phyloP scores from a whole-genome alignment of 2,888 invertebrate genomes.

The Cancer borealis region DNA sequence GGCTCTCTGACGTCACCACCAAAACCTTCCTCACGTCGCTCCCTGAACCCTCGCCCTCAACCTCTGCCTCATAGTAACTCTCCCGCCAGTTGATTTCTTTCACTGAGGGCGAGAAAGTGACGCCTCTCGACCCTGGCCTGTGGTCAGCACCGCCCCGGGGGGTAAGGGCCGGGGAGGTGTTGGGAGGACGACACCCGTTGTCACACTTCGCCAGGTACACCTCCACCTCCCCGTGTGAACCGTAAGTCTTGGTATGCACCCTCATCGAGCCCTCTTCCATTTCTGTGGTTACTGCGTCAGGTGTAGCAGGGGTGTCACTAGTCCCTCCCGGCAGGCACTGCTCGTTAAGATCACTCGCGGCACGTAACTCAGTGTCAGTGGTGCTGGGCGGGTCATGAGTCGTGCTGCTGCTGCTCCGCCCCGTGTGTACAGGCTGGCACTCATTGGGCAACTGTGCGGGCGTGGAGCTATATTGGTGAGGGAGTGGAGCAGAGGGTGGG shows the following conservation, averaged over 20 bases:
- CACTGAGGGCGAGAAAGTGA: constrained; percentile 89
- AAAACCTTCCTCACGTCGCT: constrained; percentile 56
- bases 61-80: constrained; percentile 72
- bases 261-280: constrained; percentile 71
- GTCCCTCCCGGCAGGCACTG: constrained; percentile 34
- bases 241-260: constrained; percentile 77
- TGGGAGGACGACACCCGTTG: constrained; percentile 49
- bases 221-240: constrained; percentile 77
- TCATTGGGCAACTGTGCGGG: constrained; percentile 68
- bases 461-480: constrained; percentile 73
- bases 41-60: constrained; percentile 42
- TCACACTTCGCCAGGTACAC: constrained; percentile 76
- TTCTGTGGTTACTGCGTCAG: not conserved
- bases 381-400: constrained; percentile 53
- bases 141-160: constrained; percentile 60
- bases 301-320: not conserved
- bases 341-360: constrained; percentile 51
- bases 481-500: not conserved
- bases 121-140: constrained; percentile 79
- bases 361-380: constrained; percentile 14
- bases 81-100: constrained; percentile 88
- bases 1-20: constrained; percentile 63
- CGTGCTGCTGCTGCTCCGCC: constrained; percentile 58
- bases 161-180: constrained; percentile 68
- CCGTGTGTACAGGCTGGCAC: constrained; percentile 67